phyloP scores from a whole-genome alignment of 2,113 vertebrate genomes.

The Calidris pygmaea region DNA sequence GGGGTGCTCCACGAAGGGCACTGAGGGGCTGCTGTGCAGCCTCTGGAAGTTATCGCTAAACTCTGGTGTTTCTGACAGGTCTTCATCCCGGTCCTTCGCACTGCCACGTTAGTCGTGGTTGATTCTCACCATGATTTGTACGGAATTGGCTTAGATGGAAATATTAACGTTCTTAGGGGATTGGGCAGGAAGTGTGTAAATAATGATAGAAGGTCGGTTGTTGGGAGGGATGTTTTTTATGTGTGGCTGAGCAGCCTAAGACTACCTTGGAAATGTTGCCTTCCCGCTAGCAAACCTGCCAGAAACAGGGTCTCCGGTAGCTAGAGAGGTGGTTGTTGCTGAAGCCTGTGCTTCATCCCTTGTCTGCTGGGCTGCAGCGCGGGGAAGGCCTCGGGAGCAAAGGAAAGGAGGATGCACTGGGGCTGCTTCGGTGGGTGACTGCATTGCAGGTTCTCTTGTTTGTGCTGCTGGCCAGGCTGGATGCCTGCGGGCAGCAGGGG shows the following conservation, averaged over 20 bases:
- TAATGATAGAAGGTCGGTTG: no score
- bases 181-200: neutral
- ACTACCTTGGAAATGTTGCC: rapidly evolving
- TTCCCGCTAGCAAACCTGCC: rapidly evolving
- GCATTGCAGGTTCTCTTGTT: neutral
- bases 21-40: neutral
- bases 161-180: neutral
- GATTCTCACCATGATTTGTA: rapidly evolving
- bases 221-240: rapidly evolving
- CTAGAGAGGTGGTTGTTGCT: neutral
- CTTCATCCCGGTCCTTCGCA: rapidly evolving
- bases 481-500: rapidly evolving
- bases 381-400: rapidly evolving
- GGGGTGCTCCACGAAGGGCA: neutral
- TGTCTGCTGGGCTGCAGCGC: neutral
- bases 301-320: neutral
- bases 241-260: neutral
- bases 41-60: rapidly evolving
- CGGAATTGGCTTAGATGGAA: rapidly evolving
- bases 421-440: rapidly evolving
- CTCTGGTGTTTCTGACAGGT: no score
- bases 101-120: rapidly evolving
- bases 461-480: neutral
- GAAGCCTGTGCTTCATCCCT: neutral
- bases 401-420: rapidly evolving